Base-by-base conservation (phyloP, 2,797 vertebrate genomes). In the Xiphorhynchus erythropygius region DNA sequence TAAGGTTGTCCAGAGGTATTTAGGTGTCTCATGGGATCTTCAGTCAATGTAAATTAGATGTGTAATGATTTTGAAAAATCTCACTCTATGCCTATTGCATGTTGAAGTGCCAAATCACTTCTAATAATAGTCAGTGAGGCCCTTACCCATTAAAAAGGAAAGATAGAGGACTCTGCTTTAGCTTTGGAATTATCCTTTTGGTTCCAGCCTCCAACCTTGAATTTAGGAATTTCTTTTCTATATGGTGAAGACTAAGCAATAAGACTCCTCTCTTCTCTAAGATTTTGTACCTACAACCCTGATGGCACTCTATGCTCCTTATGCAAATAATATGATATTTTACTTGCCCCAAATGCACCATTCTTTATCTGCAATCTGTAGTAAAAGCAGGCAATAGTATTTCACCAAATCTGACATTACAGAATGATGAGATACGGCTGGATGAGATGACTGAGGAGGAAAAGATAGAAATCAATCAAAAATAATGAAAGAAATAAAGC, bases 41-140 rank as follows among this genome's bases (percentile, higher is more conserved):
- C 78, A 87, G 79, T 91, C 93, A 93, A 93, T 77, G 94, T 37
- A 95, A 95, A 94, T 91, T 87, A 87, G 87, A 92, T 64, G 49
- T 60, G 56, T 49, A 92, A 75, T 46, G 81, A 81, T 64, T 96
- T 89, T 92, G 87, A 95, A 91, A 94, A 94, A 89, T 92, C 68
- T 91, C 71, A 77, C 81, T 84, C 67, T 49, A 30, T 64, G 75
- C 64, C 68, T 64, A 77, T 75, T 85, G 56, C 81, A 83, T 46
- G 52, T 39, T 77, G 76, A 89, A 76, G 46, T 92, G 71, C 79
- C 91, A 89, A 74, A 85, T 87, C 49, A 68, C 52, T 85, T 91
- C 39, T 35, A 79, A 50, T 60, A 87, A 77, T 25, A 90, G 44
- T 63, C 60, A 65, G 16, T 17, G 60, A 83, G 30, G 41, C 33